Percentiles rank a stretch among this genome's conserved stretches.
phyloP scores from a whole-genome alignment of 2,797 vertebrate species.

The Oophaga sylvatica region DNA sequence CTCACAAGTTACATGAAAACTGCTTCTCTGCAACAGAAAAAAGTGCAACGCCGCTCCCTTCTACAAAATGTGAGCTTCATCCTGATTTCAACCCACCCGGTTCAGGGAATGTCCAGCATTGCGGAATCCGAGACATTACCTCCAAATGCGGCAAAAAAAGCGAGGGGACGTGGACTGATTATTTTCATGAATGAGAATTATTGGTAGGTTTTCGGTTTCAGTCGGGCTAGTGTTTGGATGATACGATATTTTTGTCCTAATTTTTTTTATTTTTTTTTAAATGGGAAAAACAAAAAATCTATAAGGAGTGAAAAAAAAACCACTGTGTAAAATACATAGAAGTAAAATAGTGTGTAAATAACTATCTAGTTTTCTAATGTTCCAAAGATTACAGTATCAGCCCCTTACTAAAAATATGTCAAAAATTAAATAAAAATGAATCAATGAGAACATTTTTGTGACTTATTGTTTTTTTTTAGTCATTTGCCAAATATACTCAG shows the following conservation, averaged over 20 bases:
- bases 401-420: too few relatives aligned
- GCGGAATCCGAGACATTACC: conserved; percentile 32
- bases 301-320: not conserved
- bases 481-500: not conserved
- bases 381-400: too few relatives aligned
- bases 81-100: conserved; percentile 36
- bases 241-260: not conserved
- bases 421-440: too few relatives aligned
- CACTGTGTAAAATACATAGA: not conserved
- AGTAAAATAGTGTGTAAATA: too few relatives aligned
- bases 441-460: not conserved
- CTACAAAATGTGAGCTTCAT: conserved; percentile 48
- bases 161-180: not conserved
- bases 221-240: not conserved
- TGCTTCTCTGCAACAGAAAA: conserved; percentile 71
- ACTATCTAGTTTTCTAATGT: too few relatives aligned
- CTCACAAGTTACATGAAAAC: conserved; percentile 82
- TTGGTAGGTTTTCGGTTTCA: not conserved
- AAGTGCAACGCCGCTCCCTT: conserved; percentile 52
- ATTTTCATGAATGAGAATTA: not conserved
- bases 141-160: not conserved
- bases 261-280: not conserved
- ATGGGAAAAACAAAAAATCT: not conserved
- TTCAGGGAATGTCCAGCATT: conserved; percentile 46
- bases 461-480: not conserved